Evolutionary conservation across 2,113 vertebrate genomes (phyloP), one percentile per base, ranked within the genome.

Genomic region (Oncorhynchus nerka): DNA sequence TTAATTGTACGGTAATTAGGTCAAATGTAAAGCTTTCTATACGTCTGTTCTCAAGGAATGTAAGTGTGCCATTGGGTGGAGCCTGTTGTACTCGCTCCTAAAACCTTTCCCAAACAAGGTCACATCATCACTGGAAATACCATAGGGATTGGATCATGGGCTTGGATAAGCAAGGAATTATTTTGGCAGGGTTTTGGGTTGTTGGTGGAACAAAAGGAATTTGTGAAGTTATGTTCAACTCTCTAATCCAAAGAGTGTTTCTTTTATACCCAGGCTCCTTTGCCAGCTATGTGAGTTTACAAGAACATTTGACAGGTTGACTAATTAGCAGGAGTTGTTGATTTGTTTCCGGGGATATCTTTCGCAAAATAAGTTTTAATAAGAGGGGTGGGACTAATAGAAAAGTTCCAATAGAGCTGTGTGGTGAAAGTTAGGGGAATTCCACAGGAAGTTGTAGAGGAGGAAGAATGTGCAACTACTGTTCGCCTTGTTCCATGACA

Each of bases 81-180:
- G 77, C 15, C 1, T 32, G 71, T 82, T 85, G 75, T 13, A 57
- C 71, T 81, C 49, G 65, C 71, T 76, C 62, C 77, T 73, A 83
- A 76, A 88, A 39, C 74, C 85, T 75, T 90, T 74, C 87, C 91
- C 87, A 90, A 92, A 93, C 85, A 90, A 88, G 89, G 89, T 77
- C 89, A 89, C 85, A 79, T 88, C 82, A 85, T 86, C 82, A 83
- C 81, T 79, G 81, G 83, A 82, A 87, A 92, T 92, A 83, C 88
- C 86, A 83, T 66, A 78, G 82, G 73, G 84, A 73, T 89, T 85
- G 84, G 70, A 80, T 92, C 92, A 89, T 72, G 19, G 75, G 62
- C 78, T 84, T 81, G 74, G 86, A 84, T 79, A 84, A 82, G 85
- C 74, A 77, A 78, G 26, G 61, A 79, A 85, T 75, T 86, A 76